Evolutionary conservation across 1,140 invertebrate genomes (phyloP).

Genomic region (Apocrypta bakeri): DNA sequence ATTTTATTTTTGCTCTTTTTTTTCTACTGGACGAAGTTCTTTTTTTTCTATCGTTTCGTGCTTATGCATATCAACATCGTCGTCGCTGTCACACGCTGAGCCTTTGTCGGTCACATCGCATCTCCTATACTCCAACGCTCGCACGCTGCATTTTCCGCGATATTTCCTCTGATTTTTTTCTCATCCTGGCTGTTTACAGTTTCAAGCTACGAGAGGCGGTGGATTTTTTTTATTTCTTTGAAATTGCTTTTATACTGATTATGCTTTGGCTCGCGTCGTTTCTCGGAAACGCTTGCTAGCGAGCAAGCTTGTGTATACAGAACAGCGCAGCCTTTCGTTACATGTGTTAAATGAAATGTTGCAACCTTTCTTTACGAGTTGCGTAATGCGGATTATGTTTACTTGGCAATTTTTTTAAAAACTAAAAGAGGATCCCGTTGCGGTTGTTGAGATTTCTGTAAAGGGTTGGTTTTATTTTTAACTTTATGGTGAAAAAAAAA

Average conservation of each 20-base stretch:
- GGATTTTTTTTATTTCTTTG: slow-evolving; percentile 25
- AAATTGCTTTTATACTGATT: slow-evolving; percentile 37
- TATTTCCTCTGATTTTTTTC: slow-evolving; percentile 17
- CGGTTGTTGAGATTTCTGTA: no score
- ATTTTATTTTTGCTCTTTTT: slow-evolving; percentile 33
- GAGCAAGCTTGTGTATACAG: no score
- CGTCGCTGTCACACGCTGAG: not conserved
- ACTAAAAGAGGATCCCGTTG: not conserved
- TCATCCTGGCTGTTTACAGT: slow-evolving; percentile 26
- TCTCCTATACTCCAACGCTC: not conserved
- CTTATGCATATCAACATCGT: slow-evolving; percentile 48
- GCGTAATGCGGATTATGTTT: not conserved
- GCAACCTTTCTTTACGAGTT: not conserved
- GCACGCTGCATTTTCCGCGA: slow-evolving; percentile 12
- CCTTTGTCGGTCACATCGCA: slow-evolving; percentile 4
- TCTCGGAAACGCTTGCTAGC: not conserved
- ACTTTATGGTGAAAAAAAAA: not conserved
- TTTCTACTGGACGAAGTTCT: not conserved
- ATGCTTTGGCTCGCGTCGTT: not conserved
- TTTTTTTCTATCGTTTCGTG: slow-evolving; percentile 20
- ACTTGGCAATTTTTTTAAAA: not conserved
- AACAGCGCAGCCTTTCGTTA: not conserved
- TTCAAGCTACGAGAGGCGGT: not conserved
- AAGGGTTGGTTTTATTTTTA: no score
- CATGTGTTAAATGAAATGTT: not conserved